These are phyloP conservation scores for Aleiodes sp. DNA, from an alignment of 1,140 invertebrate species.

Conservation along the genomic window DNA sequence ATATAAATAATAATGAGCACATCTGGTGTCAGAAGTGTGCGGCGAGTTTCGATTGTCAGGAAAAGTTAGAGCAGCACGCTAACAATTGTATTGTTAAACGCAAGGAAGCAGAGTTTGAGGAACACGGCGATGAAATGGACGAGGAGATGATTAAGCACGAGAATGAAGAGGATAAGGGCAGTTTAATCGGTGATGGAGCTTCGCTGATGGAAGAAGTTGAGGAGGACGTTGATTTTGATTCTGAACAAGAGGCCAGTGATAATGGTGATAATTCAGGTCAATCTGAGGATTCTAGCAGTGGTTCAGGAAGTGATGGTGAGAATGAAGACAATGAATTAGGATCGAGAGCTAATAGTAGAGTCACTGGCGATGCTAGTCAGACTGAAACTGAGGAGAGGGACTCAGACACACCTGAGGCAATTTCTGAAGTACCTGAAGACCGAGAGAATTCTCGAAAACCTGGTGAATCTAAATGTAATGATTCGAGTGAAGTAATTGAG, in stretches of 20 bases:
- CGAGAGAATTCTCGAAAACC: background rate
- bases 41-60: conserved; percentile 53
- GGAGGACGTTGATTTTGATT: conserved; percentile 52
- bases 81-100: conserved; percentile 47
- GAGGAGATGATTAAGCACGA: conserved; percentile 42
- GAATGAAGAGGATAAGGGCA: conserved; percentile 48
- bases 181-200: conserved; percentile 49
- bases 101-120: conserved; percentile 38
- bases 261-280: conserved; percentile 44
- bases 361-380: conserved; percentile 25
- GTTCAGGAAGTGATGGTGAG: conserved; percentile 32
- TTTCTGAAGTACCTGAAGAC: background rate
- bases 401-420: conserved; percentile 1
- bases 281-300: conserved; percentile 49
- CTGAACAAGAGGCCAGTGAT: conserved; percentile 42
- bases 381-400: conserved; percentile 38
- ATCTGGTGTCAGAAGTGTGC: conserved; percentile 55
- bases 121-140: conserved; percentile 36
- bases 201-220: conserved; percentile 40
- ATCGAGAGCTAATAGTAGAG: conserved; percentile 45
- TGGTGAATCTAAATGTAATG: background rate
- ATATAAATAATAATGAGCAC: conserved; percentile 64
- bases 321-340: conserved; percentile 47
- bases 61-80: conserved; percentile 54
- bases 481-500: background rate